Evolutionary conservation across 2,888 invertebrate genomes (phyloP), one percentile per base, ranked within the genome.

Genomic region (Chirona hameri): DNA sequence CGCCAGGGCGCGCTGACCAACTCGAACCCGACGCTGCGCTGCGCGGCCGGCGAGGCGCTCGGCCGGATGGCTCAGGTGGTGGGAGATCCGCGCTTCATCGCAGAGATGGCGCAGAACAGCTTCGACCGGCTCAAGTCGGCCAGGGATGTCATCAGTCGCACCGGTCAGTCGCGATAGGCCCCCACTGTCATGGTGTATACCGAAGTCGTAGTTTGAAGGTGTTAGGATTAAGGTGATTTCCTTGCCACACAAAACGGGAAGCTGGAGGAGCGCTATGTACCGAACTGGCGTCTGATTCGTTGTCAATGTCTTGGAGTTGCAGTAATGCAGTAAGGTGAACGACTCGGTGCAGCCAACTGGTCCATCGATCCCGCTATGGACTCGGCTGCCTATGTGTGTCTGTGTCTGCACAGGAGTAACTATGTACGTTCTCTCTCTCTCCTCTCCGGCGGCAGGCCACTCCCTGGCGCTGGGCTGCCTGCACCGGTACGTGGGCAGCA

Each of bases 391-490:
- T 39, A 7, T 39, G 4, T 39, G 39, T 39, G 39, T 39, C 39
- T 39, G 39, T 39, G 39, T 39, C 39, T 39, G 39, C 39, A 39
- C 39, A 7, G 39, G 39, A 39, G 39, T 39, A 7, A n/a, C n/a
- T n/a, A 39, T 39, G 39, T 39, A 7, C 39, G 39, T 39, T 39
- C 39, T 39, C 39, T n/a, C n/a, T 15, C 76, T 10, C 27, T 82
- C 60, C 39, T 27, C 12, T 52, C 69, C 65, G 4, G 39, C 39
- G 39, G 55, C 83, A 29, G 91, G 91, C 10, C 95, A 96, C 89
- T 95, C 95, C 0, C 89, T 99, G 84, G 97, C 98, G 0, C 91
- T 98, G n/a, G 99, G 99, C 65, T 97, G 97, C 86, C 91, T 99
- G 81, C 98, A 98, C 89, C 91, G 97, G 57, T 98, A 98, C 86